Conservation (phyloP, 2,888 invertebrate species). For the Amiota communis region DNA sequence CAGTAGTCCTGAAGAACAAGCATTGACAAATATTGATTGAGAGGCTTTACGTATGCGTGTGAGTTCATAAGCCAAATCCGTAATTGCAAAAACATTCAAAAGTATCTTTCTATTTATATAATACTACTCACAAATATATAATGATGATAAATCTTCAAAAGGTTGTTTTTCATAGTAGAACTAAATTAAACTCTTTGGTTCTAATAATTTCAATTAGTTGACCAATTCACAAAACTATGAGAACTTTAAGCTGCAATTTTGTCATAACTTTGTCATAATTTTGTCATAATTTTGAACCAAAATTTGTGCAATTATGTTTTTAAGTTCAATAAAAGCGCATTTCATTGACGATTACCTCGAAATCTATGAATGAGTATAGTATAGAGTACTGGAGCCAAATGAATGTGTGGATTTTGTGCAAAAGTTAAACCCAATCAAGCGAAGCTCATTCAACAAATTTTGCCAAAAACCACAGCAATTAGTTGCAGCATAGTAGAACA, state of each 20-base stretch:
- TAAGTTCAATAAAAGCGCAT: conserved; percentile 5
- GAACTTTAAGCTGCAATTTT: no score
- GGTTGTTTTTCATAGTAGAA: neutral
- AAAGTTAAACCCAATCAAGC: no score
- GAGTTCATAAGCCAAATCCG: neutral
- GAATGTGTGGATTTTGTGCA: no score
- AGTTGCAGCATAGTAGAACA: neutral
- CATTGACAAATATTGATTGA: conserved; percentile 42
- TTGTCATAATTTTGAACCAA: conserved; percentile 8
- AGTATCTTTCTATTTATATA: no score
- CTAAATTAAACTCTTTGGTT: no score
- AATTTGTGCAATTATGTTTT: conserved; percentile 9
- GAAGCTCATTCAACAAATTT: no score
- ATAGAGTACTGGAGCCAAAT: no score
- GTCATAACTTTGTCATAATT: no score
- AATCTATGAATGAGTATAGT: no score
- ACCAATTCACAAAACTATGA: no score
- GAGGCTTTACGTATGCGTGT: no score
- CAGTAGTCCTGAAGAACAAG: neutral
- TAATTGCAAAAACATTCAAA: neutral
- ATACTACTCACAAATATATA: neutral
- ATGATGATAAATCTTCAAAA: neutral
- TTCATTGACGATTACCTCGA: neutral
- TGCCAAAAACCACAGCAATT: conserved; percentile 12
- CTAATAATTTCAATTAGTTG: no score